Percentiles rank a stretch among this genome's conserved stretches.
These are phyloP conservation scores for Crotophaga sulcirostris DNA, from an alignment of 2,113 vertebrate species.

Conservation along the genomic window DNA sequence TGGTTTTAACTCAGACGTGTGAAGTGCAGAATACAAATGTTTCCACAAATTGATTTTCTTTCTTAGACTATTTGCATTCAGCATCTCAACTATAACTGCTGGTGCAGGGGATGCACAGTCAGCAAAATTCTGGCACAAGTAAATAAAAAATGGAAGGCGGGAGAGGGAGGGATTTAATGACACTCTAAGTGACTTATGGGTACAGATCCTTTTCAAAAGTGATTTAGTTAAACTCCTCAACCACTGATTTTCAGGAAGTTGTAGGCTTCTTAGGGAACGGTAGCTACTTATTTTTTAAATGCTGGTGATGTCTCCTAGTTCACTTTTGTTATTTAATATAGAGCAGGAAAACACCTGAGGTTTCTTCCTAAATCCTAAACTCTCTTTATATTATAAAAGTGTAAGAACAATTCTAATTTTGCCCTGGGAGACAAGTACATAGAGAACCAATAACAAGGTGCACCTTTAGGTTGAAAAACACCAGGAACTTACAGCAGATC, in stretches of 20 bases:
- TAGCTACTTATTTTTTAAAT: neutral
- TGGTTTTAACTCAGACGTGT: neutral
- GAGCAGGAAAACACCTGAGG: neutral
- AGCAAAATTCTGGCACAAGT: neutral
- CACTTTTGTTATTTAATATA: rapidly evolving
- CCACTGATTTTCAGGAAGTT: neutral
- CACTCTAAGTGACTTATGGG: neutral
- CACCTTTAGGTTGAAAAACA: neutral
- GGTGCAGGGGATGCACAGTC: neutral
- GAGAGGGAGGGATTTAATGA: neutral
- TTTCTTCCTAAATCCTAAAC: neutral
- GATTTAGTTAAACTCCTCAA: neutral
- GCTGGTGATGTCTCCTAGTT: neutral
- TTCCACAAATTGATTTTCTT: constrained; percentile 9
- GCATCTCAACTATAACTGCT: neutral
- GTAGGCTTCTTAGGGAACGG: neutral
- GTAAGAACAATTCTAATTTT: neutral
- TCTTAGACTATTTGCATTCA: neutral
- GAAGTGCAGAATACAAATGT: neutral
- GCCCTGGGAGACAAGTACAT: rapidly evolving
- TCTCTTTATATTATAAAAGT: neutral
- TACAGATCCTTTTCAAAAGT: neutral
- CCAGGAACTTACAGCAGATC: rapidly evolving
- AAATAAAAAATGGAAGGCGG: neutral
- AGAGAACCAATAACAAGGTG: neutral